Evolutionary conservation across 2,797 vertebrate genomes (phyloP), one percentile per base, ranked within the genome.

Genomic region (Bradypodion ventrale): DNA sequence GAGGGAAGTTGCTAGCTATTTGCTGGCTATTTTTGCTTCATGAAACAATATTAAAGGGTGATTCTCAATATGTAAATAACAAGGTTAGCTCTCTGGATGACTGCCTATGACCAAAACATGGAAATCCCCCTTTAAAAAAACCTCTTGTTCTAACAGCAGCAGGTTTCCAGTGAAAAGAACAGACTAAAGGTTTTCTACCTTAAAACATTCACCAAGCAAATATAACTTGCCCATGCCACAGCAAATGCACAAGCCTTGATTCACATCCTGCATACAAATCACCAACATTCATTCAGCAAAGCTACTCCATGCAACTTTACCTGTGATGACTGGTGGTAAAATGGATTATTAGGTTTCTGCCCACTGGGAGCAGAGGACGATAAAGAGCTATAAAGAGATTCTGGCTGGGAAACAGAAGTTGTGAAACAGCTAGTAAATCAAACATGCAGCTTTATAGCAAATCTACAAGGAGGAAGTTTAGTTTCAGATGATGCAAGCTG

Each of bases 281-380:
- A 85, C 40, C 83, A 88, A 90, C 72, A 91, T 59, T 87, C 72
- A 91, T 59, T 87, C 87, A 89, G 81, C 0, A 77, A 37, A 74
- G 59, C 88, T 89, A 93, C 91, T 91, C 70, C 91, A 92, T 94
- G 90, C 94, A 94, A 95, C 91, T 97, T 97, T 97, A 97, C 96
- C 96, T 97, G 95, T 88, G 92, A 89, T 77, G 94, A 92, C 88
- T 83, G 93, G 92, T 25, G 92, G 90, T 94, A 95, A 95, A 97
- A 96, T 92, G 94, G 93, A 94, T 96, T 94, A 94, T 95, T 93
- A 96, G 93, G 68, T 83, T 94, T 93, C 93, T 95, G 94, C 94
- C 91, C 94, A 94, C 93, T 90, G 92, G 94, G 88, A 81, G 94
- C 94, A 88, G 96, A 94, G 87, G 94, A 87, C 88, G 95, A 92